Base-by-base conservation (phyloP, 2,797 vertebrate genomes). In the Phataginus tetradactyla region DNA sequence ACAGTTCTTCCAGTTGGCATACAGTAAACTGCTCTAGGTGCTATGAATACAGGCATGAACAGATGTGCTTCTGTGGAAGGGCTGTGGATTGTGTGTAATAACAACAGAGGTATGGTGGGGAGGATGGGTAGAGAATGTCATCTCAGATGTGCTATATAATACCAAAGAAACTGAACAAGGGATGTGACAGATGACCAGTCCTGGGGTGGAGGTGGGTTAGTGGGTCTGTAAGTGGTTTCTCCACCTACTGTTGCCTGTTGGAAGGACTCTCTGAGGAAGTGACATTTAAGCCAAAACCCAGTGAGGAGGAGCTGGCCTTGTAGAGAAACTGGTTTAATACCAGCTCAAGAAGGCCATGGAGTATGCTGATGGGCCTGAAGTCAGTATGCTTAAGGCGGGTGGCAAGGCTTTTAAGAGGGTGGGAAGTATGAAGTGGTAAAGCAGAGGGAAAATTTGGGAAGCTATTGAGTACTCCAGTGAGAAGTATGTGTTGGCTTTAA, bases 1-100 rank as follows among this genome's bases (percentile, higher is more conserved):
- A 84, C n/a, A 39, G 2, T 91, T 86, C 29, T 75, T 96, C 45
- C 63, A 91, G 64, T 84, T 20, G 18, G 63, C 66, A 42, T 27
- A 23, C 71, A 37, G 69, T 79, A 77, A 86, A 32, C 34, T 51
- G 23, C 21, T 63, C 32, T 69, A 32, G 32, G 27, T 78, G 49
- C 55, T 93, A 2, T 66, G 42, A 90, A 51, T 79, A 63, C 77
- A 72, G 49, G 68, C 83, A 75, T 94, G 84, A 94, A n/a, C 92
- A 72, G 92, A 63, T 94, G 66, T 20, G 72, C 20, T 57, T 12
- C 57, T 92, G 0, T 39, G 61, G 57, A 78, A 72, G 79, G 66
- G 12, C 89, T 77, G 1, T 77, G 79, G 90, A 69, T 55, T 79
- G 7, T 57, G 4, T 69, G 18, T 53, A 11, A 21, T 69, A 53